phyloP scores from a whole-genome alignment of 1,140 invertebrate species.

The Plutomurus gul region DNA sequence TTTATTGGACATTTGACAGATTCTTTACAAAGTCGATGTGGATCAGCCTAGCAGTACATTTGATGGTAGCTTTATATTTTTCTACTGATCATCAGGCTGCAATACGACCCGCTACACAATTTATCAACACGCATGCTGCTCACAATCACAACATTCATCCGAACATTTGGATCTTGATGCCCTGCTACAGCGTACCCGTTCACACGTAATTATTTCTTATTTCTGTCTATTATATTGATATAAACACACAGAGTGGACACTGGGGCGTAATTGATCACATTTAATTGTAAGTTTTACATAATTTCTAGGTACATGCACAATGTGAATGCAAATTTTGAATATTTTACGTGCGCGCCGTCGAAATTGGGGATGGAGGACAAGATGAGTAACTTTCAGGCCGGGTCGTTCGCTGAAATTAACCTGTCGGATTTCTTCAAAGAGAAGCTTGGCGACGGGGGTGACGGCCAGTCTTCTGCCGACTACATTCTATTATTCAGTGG shows the following conservation, averaged over 20 bases:
- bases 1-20: constrained; percentile 12
- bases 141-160: constrained; percentile 59
- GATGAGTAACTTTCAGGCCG: constrained; percentile 26
- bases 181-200: constrained; percentile 88
- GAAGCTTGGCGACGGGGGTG: background rate
- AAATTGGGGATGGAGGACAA: constrained; percentile 15
- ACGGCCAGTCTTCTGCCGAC: constrained; percentile 29
- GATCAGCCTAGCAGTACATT: constrained; percentile 14
- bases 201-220: constrained; percentile 66
- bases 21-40: background rate
- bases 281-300: too few relatives aligned
- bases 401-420: constrained; percentile 28
- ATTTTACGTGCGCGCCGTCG: constrained; percentile 45
- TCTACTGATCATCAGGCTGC: constrained; percentile 81
- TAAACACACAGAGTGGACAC: too few relatives aligned
- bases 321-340: constrained; percentile 29
- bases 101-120: constrained; percentile 73
- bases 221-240: background rate
- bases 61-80: constrained; percentile 63
- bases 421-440: constrained; percentile 6
- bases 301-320: constrained; percentile 41
- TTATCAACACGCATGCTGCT: constrained; percentile 64
- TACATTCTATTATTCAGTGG: constrained; percentile 36
- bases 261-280: too few relatives aligned
- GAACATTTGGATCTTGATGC: constrained; percentile 84